Evolutionary conservation across 2,113 vertebrate species (phyloP).

Genomic region (Aythya baeri): DNA sequence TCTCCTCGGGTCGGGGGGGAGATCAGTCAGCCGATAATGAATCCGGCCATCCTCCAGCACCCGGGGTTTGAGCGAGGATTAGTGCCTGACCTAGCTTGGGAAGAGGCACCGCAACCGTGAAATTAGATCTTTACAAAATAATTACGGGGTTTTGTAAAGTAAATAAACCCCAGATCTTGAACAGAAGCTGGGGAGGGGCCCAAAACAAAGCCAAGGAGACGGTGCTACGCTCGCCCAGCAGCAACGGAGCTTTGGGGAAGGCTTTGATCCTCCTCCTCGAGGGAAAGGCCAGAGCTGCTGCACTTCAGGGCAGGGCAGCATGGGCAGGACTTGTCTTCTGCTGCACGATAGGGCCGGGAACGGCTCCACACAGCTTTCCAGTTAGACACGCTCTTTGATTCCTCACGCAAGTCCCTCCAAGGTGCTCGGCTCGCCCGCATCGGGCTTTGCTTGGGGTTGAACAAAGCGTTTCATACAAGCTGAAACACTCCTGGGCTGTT

Average conservation of each 20-base stretch:
- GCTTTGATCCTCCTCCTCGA: background rate
- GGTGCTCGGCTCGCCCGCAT: background rate
- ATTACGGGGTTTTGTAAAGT: background rate
- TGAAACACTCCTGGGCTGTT: background rate
- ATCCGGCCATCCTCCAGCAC: background rate
- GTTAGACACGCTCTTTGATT: background rate
- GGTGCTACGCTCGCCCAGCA: background rate
- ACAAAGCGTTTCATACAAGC: accelerated
- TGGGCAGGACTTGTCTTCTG: accelerated
- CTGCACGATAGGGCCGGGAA: accelerated
- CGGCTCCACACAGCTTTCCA: accelerated
- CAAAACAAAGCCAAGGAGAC: background rate
- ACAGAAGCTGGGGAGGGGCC: background rate
- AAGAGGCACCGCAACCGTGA: background rate
- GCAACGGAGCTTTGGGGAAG: accelerated
- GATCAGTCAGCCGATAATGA: background rate
- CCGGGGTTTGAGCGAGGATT: background rate
- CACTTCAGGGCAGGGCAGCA: accelerated
- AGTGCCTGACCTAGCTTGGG: background rate
- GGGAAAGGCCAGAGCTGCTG: background rate
- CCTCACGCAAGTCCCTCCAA: background rate
- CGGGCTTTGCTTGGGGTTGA: background rate
- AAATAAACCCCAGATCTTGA: accelerated
- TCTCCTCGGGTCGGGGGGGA: background rate
- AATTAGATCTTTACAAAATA: background rate